Evolutionary conservation across 2,888 invertebrate species (phyloP).

Genomic region (Blera fallax): DNA sequence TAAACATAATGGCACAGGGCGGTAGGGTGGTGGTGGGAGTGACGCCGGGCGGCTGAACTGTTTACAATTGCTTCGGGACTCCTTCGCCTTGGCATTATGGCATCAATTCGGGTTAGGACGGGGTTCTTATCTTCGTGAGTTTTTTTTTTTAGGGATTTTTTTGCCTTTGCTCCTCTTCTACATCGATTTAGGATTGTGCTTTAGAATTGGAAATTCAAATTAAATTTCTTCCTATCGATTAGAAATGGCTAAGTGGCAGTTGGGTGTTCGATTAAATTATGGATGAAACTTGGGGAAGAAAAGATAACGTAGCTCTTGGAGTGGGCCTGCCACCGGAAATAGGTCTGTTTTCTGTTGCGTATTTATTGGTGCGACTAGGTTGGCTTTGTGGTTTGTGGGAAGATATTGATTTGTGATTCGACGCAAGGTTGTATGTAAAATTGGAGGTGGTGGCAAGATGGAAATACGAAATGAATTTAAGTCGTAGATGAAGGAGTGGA

Average conservation of each 20-base stretch:
- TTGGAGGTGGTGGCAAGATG: neutral
- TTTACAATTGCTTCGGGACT: conserved; percentile 60
- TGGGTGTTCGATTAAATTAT: conserved; percentile 59
- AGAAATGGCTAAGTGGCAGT: conserved; percentile 63
- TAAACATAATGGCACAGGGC: conserved; percentile 53
- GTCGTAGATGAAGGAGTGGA: neutral
- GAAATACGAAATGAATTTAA: neutral
- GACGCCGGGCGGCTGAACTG: conserved; percentile 9
- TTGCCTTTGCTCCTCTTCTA: neutral
- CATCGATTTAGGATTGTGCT: conserved; percentile 22
- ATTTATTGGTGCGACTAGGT: conserved; percentile 14
- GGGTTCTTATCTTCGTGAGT: conserved; percentile 40
- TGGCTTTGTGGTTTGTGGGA: conserved; percentile 25
- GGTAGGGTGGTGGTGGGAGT: neutral
- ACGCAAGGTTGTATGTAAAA: neutral
- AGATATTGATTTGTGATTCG: conserved; percentile 34
- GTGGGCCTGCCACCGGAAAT: neutral
- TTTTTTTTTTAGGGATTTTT: neutral
- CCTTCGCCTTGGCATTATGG: neutral
- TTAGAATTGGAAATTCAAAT: conserved; percentile 61
- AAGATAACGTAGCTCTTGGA: neutral
- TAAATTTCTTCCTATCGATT: conserved; percentile 56
- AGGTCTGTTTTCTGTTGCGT: neutral
- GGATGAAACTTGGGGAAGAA: neutral
- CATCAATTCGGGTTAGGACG: conserved; percentile 1